These are phyloP conservation scores for Morinoia aosen DNA, from an alignment of 2,888 invertebrate species.

Conservation along the genomic window DNA sequence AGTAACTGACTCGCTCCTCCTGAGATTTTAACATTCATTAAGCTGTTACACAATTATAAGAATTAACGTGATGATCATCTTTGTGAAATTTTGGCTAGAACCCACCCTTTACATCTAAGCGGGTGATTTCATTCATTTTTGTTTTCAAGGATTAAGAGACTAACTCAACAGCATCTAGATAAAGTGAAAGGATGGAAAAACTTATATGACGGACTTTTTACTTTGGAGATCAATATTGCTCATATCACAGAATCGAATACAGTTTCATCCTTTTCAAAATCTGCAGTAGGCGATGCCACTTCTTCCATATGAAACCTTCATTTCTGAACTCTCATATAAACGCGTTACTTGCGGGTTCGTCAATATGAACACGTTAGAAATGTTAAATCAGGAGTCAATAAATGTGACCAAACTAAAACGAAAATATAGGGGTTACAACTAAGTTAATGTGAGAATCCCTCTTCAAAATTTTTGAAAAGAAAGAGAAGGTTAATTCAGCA, in stretches of 20 bases:
- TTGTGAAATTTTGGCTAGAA: too few relatives aligned
- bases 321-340: neutral
- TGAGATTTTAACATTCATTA: too few relatives aligned
- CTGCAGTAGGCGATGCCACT: neutral
- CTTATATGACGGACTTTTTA: neutral
- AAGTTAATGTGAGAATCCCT: neutral
- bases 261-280: neutral
- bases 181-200: neutral
- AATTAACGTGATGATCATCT: too few relatives aligned
- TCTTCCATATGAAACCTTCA: neutral
- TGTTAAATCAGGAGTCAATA: too few relatives aligned
- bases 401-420: neutral
- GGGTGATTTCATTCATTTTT: too few relatives aligned
- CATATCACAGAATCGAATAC: neutral
- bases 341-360: neutral
- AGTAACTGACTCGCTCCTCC: too few relatives aligned
- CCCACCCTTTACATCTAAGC: too few relatives aligned
- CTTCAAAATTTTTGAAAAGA: neutral
- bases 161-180: too few relatives aligned
- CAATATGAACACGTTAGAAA: neutral
- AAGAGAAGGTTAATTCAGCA: neutral
- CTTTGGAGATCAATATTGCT: slow-evolving; percentile 9
- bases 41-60: too few relatives aligned
- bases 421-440: neutral
- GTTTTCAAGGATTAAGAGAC: too few relatives aligned